A percentile compares a stretch with the other conserved stretches of the same genome.
Evolutionary conservation across 1,140 invertebrate species (phyloP).

Genomic region (Spodoptera litura): DNA sequence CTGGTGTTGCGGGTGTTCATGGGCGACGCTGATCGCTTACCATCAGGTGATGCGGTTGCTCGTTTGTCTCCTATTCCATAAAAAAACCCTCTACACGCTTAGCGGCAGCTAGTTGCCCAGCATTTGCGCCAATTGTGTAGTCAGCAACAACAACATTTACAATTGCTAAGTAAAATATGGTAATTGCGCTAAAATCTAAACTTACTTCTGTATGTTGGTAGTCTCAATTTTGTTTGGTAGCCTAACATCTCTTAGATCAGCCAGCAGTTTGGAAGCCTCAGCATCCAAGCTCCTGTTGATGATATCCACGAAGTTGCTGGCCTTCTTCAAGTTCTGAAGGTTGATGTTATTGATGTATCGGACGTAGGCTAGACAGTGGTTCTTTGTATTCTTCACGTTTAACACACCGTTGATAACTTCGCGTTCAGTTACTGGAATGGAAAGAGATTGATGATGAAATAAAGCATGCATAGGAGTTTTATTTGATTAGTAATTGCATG

Average conservation of each 20-base stretch:
- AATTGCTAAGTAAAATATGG: no score
- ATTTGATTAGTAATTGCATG: no score
- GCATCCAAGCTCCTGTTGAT: constrained; percentile 96
- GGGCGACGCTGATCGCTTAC: no score
- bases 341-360: constrained; percentile 99
- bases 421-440: constrained; percentile 95
- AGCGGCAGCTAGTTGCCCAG: no score
- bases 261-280: constrained; percentile 96
- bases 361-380: constrained; percentile 98
- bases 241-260: constrained; percentile 95
- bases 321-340: constrained; percentile 97
- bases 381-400: constrained; percentile 97
- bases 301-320: constrained; percentile 97
- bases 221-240: constrained; percentile 95
- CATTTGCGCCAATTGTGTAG: no score
- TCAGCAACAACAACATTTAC: no score
- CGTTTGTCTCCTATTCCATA: no score
- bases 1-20: no score
- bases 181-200: not conserved
- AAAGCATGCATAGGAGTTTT: no score
- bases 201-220: constrained; percentile 94
- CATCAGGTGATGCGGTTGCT: no score
- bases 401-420: constrained; percentile 98
- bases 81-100: no score
- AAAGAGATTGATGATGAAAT: not conserved